phyloP scores from a whole-genome alignment of 2,113 vertebrate genomes.

The Callocephalon fimbriatum region DNA sequence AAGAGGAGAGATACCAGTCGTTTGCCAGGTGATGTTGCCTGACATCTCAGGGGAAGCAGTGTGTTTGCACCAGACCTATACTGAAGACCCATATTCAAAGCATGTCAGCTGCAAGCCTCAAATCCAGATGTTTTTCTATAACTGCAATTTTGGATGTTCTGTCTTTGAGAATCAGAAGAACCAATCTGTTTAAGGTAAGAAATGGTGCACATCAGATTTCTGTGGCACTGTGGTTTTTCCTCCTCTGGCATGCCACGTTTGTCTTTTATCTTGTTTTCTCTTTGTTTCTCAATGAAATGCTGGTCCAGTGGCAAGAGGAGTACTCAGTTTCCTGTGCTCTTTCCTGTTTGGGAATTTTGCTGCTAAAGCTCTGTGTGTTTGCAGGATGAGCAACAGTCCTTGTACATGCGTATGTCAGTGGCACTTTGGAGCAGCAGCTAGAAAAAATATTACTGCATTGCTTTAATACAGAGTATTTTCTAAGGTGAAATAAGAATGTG shows the following conservation, averaged over 20 bases:
- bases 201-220: not conserved
- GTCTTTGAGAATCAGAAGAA: not conserved
- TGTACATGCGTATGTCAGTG: rapidly evolving
- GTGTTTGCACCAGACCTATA: not conserved
- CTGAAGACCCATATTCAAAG: not conserved
- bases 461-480: not conserved
- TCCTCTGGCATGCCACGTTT: not conserved
- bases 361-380: not conserved
- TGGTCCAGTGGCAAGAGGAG: not conserved
- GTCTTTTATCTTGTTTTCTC: not conserved
- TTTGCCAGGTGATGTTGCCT: not conserved
- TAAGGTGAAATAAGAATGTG: not conserved
- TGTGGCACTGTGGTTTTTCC: not conserved
- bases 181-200: not conserved
- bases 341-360: not conserved
- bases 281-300: not conserved
- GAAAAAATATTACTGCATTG: not conserved
- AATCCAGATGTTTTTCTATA: not conserved
- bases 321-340: not conserved
- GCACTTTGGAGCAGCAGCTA: not conserved
- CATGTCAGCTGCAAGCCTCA: not conserved
- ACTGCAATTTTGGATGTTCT: not conserved
- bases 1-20: not conserved
- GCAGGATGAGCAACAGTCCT: not conserved
- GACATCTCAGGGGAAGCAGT: not conserved